phyloP scores from a whole-genome alignment of 1,140 invertebrate species.

The Halictus rubicundus region DNA sequence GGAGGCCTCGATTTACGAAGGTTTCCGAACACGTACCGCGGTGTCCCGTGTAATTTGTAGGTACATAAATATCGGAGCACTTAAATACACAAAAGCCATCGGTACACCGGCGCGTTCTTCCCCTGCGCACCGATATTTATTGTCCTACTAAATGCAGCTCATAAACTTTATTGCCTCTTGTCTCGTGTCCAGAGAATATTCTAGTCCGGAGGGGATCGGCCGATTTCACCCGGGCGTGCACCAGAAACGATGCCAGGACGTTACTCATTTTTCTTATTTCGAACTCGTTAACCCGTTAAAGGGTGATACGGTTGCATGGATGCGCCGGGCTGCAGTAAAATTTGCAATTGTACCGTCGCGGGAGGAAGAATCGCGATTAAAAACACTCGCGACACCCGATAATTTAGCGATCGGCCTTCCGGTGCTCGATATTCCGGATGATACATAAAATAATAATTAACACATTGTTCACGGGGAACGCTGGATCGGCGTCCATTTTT shows the following conservation, averaged over 20 bases:
- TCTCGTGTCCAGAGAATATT: background rate
- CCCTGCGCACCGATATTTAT: constrained; percentile 66
- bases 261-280: background rate
- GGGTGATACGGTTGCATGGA: no score
- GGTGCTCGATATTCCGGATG: no score
- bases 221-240: background rate
- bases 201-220: background rate
- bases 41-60: constrained; percentile 59
- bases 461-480: no score
- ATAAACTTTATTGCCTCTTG: constrained; percentile 55
- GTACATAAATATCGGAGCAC: constrained; percentile 55
- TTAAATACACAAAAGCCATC: constrained; percentile 45
- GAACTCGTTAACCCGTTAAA: background rate
- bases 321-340: no score
- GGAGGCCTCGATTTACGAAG: constrained; percentile 47
- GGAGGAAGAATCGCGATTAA: no score
- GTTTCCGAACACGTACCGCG: constrained; percentile 18
- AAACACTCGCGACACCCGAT: no score
- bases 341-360: no score
- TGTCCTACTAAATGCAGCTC: constrained; percentile 64
- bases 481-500: no score
- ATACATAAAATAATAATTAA: no score
- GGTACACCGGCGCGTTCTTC: constrained; percentile 14
- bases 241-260: background rate
- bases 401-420: no score